Base-by-base conservation (phyloP, 2,888 invertebrate species). In the Trichopoda pennipes region DNA sequence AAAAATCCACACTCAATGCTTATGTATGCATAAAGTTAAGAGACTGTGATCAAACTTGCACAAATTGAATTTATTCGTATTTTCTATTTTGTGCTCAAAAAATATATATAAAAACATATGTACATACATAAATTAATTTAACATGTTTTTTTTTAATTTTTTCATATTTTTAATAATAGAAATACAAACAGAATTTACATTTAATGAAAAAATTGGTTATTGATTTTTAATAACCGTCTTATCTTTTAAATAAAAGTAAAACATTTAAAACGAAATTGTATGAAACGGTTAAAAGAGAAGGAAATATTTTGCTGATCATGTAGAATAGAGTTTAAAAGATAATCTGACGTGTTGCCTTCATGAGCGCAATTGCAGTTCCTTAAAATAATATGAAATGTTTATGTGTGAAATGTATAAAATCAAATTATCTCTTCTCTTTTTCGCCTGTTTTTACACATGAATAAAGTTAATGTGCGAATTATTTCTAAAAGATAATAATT, bases 191-290 rank as follows among this genome's bases (percentile, higher is more conserved):
- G 23, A 47, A 44, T 47, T 49, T 17, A 17, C 2, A 44, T 44
- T 4, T n/a, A 44, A 35, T 64, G 23, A 28, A 69, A 44, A 47
- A 56, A 70, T 69, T 28, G 23, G 23, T 77, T 77, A 61, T 69
- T 63, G 47, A 61, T 63, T 35, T n/a, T 9, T 23, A 55, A 38
- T 35, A 55, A 56, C 17, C 35, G 3, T 21, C 1, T 66, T n/a
- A 21, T 21, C 53, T 16, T 42, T 49, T 14, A 38, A 53, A 63
- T 49, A 58, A 28, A 56, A 58, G 49, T 49, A 74, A 56, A 35
- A 10, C 16, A 32, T 8, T 72, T 7, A 17, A 7, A 17, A 7
- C 17, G 7, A 56, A 32, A 69, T 32, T 7, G 16, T 14, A 16
- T 42, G 16, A 16, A 19, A 10, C 2, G 16, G 23, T 38, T 3